Base-by-base conservation (phyloP, 1,140 invertebrate genomes). In the Drosophila novamexicana region DNA sequence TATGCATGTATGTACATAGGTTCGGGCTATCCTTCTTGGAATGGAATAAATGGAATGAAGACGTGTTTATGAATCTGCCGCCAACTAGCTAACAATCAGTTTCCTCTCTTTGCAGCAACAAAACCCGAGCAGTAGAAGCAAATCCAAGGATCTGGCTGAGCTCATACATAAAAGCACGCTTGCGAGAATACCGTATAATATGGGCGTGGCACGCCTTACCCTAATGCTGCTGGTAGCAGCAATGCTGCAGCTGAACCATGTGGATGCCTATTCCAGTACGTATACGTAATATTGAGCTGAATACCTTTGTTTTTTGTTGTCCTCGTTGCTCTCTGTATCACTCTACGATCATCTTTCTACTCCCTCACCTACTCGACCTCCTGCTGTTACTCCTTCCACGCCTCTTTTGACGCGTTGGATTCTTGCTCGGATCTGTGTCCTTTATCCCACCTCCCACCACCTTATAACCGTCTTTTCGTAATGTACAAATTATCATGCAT, bases 231-330 rank as follows among this genome's bases (percentile, higher is more conserved):
- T 88, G 50, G 59, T 66, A 18, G 64, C 70, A 39, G 58, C 63
- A 34, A 36, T 75, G 70, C 57, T 86, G 67, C 71, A 82, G 62
- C 36, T 89, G 18, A 47, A 53, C 42, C 66, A 71, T n/a, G 91
- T 85, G 74, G 84, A 88, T 22, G 91, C 85, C 29, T 92, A 92
- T 47, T 92, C 91, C 65, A 92, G 91, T 92, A 91, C 76, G 91
- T 92, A 91, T 80, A 76, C 74, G 73, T 75, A 63, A 76, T 84
- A 39, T 74, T 16, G 53, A 6, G 37, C 45, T 18, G 22, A 16
- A 8, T 1, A 16, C 47, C 6, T 59, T 36, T 59, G 22, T 37
- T 29, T 49, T 47, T 36, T 58, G 52, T 57, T 66, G 42, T 66
- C 36, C 50, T 34, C 40, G 63, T 66, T 64, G 63, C 36, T 45